These are phyloP conservation scores for Smittia aterrima DNA, from an alignment of 2,888 invertebrate species.

Conservation along the genomic window DNA sequence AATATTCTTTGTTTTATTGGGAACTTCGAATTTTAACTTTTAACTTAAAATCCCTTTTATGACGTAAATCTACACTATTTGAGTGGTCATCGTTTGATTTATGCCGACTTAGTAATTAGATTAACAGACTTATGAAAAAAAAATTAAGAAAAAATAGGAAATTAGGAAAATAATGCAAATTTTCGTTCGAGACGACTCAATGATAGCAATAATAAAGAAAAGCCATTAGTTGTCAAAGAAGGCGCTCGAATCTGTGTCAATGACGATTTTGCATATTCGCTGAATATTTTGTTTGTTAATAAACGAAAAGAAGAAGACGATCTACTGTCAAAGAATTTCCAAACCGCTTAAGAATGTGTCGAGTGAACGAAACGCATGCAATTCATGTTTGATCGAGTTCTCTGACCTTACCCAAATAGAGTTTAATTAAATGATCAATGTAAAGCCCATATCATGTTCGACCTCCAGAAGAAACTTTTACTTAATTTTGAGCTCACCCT, in stretches of 20 bases:
- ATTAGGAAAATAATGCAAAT: background rate
- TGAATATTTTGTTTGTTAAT: background rate
- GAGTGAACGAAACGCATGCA: background rate
- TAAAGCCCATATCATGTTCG: background rate
- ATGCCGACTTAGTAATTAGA: too few relatives aligned
- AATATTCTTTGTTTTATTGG: too few relatives aligned
- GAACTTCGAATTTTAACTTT: too few relatives aligned
- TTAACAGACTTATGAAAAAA: too few relatives aligned
- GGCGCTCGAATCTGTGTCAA: background rate
- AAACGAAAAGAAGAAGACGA: background rate
- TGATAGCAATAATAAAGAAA: background rate
- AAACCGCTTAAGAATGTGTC: background rate
- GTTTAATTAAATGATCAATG: background rate
- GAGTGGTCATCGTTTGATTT: too few relatives aligned
- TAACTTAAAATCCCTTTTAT: too few relatives aligned
- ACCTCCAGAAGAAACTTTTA: background rate
- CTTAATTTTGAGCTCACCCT: conserved; percentile 27
- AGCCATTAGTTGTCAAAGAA: background rate
- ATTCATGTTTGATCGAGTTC: background rate
- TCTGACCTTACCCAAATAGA: background rate
- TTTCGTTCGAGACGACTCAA: background rate
- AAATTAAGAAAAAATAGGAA: background rate
- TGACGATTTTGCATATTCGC: background rate
- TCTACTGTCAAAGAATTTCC: background rate
- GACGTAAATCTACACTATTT: too few relatives aligned